phyloP scores from a whole-genome alignment of 2,113 vertebrate genomes.

The Siniperca knerii region DNA sequence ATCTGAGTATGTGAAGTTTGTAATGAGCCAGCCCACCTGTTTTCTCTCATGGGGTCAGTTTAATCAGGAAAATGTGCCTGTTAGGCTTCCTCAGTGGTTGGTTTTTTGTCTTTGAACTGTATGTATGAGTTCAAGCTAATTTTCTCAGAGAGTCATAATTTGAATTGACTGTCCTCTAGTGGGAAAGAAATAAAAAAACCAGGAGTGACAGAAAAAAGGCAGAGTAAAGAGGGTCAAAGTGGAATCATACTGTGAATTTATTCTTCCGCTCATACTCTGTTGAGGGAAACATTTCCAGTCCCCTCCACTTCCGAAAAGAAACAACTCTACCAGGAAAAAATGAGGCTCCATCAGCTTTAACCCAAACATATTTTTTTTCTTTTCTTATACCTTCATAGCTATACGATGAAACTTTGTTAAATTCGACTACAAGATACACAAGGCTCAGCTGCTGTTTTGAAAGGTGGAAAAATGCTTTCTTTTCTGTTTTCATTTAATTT shows the following conservation, averaged over 20 bases:
- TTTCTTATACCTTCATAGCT: not conserved
- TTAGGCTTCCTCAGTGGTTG: not conserved
- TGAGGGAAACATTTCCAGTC: conserved; percentile 60
- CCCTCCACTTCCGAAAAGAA: conserved; percentile 59
- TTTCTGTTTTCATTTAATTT: conserved; percentile 35
- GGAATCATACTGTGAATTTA: conserved; percentile 40
- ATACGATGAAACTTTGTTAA: not conserved
- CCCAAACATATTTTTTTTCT: conserved; percentile 20
- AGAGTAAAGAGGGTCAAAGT: conserved; percentile 11
- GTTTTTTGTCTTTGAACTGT: not conserved
- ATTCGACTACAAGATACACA: not conserved
- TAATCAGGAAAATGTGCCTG: conserved; percentile 21
- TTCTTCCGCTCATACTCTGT: conserved; percentile 24
- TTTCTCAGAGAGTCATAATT: not conserved
- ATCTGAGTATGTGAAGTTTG: conserved; percentile 6
- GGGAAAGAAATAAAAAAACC: not conserved
- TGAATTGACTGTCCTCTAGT: not conserved
- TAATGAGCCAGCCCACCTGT: conserved; percentile 17
- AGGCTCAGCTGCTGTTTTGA: conserved; percentile 31
- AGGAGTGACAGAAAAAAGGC: conserved; percentile 2
- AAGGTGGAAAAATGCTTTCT: conserved; percentile 48
- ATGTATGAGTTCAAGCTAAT: not conserved
- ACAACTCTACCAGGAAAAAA: conserved; percentile 45
- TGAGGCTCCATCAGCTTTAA: conserved; percentile 39
- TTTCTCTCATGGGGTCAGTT: conserved; percentile 19